A percentile compares a stretch with the other conserved stretches of the same genome.
Evolutionary conservation across 37 sponge, comb jelly and placozoan species (phyloP).

Genomic region (Theonella swinhoei): DNA sequence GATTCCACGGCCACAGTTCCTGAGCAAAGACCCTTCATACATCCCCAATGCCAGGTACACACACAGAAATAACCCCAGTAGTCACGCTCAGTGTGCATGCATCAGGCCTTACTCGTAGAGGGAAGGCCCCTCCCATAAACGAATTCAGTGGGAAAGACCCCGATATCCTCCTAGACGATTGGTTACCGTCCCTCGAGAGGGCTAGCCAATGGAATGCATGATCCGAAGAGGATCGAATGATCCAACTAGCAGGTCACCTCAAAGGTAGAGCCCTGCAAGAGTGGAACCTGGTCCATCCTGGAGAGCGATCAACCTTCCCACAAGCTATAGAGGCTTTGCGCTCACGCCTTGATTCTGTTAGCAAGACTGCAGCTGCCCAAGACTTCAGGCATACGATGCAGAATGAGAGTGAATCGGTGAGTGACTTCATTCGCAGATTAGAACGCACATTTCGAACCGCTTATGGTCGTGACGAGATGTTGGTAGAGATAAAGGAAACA

Average conservation of each 20-base stretch:
- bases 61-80: no score
- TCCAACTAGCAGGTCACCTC: slow-evolving; percentile 68
- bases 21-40: no score
- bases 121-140: slow-evolving; percentile 46
- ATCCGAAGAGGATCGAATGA: slow-evolving; percentile 42
- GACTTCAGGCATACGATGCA: slow-evolving; percentile 47
- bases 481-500: slow-evolving; percentile 26
- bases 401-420: slow-evolving; percentile 25
- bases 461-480: slow-evolving; percentile 41
- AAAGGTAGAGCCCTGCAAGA: slow-evolving; percentile 55
- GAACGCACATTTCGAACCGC: slow-evolving; percentile 37
- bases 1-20: no score
- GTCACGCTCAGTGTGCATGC: no score
- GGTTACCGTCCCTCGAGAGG: slow-evolving; percentile 44
- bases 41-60: no score
- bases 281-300: slow-evolving; percentile 42
- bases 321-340: slow-evolving; percentile 11
- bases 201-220: slow-evolving; percentile 49
- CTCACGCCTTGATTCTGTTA: slow-evolving; percentile 29
- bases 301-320: background rate
- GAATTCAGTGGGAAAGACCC: slow-evolving; percentile 56
- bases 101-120: background rate
- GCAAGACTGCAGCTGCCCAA: slow-evolving; percentile 32
- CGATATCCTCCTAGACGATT: slow-evolving; percentile 47
- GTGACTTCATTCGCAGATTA: slow-evolving; percentile 27